phyloP scores from a whole-genome alignment of 2,888 invertebrate species.

The Netelia melanura region DNA sequence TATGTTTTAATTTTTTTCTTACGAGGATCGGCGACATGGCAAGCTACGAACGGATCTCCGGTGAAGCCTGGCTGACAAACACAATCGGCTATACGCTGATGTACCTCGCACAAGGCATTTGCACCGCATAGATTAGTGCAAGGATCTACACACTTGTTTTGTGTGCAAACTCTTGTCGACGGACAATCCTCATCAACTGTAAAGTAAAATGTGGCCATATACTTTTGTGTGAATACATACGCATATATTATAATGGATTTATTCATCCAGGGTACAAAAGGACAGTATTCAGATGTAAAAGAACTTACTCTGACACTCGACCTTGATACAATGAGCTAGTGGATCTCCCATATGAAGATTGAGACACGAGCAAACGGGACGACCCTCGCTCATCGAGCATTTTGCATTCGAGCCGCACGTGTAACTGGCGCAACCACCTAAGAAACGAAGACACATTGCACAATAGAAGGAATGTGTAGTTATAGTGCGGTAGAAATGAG shows the following conservation, averaged over 20 bases:
- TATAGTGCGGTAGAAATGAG: not conserved
- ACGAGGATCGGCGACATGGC: constrained; percentile 92
- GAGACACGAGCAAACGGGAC: constrained; percentile 93
- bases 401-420: constrained; percentile 84
- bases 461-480: constrained; percentile 11
- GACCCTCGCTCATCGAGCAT: constrained; percentile 86
- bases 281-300: not conserved
- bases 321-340: constrained; percentile 89
- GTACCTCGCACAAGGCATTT: constrained; percentile 92
- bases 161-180: constrained; percentile 89
- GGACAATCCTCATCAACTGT: constrained; percentile 92
- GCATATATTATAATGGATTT: no score
- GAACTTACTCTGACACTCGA: constrained; percentile 90
- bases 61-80: constrained; percentile 92
- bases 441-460: constrained; percentile 31
- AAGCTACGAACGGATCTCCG: constrained; percentile 91
- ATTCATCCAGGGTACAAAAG: no score
- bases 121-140: constrained; percentile 91
- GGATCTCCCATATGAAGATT: constrained; percentile 94
- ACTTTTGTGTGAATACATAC: no score
- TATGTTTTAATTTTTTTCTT: constrained; percentile 74
- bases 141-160: constrained; percentile 91
- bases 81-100: constrained; percentile 92
- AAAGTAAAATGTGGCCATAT: constrained; percentile 55
- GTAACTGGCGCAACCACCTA: constrained; percentile 79